Evolutionary conservation across 2,113 vertebrate genomes (phyloP).

Genomic region (Cichladusa arquata): DNA sequence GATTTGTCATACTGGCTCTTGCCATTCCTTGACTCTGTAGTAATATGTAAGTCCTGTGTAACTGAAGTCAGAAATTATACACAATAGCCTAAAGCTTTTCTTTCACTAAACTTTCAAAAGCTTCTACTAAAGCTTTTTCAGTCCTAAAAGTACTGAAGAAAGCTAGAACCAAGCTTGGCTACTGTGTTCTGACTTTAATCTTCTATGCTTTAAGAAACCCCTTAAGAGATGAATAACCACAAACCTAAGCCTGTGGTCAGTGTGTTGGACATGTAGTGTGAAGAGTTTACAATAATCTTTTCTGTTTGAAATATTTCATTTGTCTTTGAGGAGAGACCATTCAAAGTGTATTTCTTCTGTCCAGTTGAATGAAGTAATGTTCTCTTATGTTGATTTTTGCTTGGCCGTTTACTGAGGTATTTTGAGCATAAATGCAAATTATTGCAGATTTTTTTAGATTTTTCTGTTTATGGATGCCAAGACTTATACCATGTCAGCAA

Average conservation of each 20-base stretch:
- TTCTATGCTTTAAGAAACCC: not conserved
- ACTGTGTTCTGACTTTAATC: not conserved
- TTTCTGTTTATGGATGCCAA: not conserved
- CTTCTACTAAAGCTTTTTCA: not conserved
- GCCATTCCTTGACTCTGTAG: not conserved
- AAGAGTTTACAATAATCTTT: not conserved
- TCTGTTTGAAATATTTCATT: not conserved
- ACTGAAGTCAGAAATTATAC: not conserved
- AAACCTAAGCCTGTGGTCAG: not conserved
- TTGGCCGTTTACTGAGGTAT: not conserved
- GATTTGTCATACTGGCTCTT: not conserved
- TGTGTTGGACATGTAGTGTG: not conserved
- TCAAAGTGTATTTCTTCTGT: not conserved
- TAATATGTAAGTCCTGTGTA: not conserved
- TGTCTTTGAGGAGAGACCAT: not conserved
- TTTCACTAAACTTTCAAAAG: not conserved
- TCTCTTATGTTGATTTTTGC: not conserved
- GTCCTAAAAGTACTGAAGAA: not conserved
- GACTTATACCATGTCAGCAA: not conserved
- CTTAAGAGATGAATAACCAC: not conserved
- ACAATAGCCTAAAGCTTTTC: not conserved
- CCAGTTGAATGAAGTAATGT: not conserved
- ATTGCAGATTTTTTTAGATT: not conserved
- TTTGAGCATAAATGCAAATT: not conserved
- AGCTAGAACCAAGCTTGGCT: not conserved